Evolutionary conservation across 2,888 invertebrate species (phyloP), one percentile per base, ranked within the genome.

Genomic region (Platycnemis pennipes): DNA sequence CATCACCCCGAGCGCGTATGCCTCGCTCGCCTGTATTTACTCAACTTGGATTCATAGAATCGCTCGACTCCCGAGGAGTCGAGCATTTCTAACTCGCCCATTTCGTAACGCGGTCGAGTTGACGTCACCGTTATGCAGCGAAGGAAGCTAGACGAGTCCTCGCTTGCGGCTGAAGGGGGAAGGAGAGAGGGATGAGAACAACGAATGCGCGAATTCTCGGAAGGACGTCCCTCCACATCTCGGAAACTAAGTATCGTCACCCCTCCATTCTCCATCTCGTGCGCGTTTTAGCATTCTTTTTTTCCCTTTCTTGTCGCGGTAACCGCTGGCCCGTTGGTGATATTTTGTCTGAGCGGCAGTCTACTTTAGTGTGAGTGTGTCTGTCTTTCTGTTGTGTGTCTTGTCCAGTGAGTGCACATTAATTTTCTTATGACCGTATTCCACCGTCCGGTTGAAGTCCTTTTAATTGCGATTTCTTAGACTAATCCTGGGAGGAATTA

Each of bases 91-190:
- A 2, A 37, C 37, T n/a, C 37, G 16, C 26, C 37, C 37, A 4
- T 77, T 77, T 77, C 77, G 77, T 37, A 77, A 77, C 16, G 8
- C 77, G 77, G 77, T 77, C 77, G 77, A 37, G 77, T 7, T 77
- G 77, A 77, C 77, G 77, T 77, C 77, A 77, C 77, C 77, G 16
- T 31, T 1, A n/a, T 19, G 49, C 49, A 19, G 49, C 13, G 13
- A 13, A 49, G 49, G 49, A 49, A 49, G 49, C 49, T 19, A 3
- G 13, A 49, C 49, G 49, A 49, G 19, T 11, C 19, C 49, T 77
- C 26, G 13, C n/a, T n/a, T 31, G 31, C 1, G 69, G n/a, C 19
- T 2, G 63, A 63, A n/a, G n/a, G n/a, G 63, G 63, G 26, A 19
- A n/a, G n/a, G n/a, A n/a, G n/a, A n/a, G n/a, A 37, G 37, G 77